Base-by-base conservation (phyloP, 2,113 vertebrate genomes). In the Lophotis ruficrista region DNA sequence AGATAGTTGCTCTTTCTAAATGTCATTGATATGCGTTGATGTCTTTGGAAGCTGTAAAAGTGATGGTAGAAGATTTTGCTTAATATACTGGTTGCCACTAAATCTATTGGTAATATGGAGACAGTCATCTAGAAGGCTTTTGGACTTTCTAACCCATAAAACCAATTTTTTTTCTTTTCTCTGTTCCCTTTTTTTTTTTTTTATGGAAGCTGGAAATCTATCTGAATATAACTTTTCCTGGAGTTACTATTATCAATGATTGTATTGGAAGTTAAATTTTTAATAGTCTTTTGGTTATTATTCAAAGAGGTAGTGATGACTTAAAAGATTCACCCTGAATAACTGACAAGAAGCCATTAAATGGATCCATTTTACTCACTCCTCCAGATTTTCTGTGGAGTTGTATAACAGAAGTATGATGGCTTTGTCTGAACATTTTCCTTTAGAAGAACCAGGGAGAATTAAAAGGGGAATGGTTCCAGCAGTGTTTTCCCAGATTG, bases 11-110 rank as follows among this genome's bases (percentile, higher is more conserved):
- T 68, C 25, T 66, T 88, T 53, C 2, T 24, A 38, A 66, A 50
- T 0, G 0, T 27, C 31, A 12, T 8, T 79, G 56, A 13, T 61
- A 17, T 6, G 15, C 50, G 23, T 33, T 94, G 64, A n/a, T 92
- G 60, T 28, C 76, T 96, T 78, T 92, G 50, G 83, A 84, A 87
- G 37, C 54, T 7, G 22, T 61, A 28, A 72, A 94, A 82, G n/a
- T 62, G 35, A 45, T 22, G 10, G 14, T 80, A n/a, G 33, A 75
- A 94, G 43, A 56, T 16, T 57, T 80, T 87, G 22, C 22, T 72
- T 71, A 28, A 14, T 62, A 1, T 19, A 19, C 7, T 60, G 25
- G 10, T 73, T 90, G 24, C 14, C 21, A 14, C 28, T 61, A 23
- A 43, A 22, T 83, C 30, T 73, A 1, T 76, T 65, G 24, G 14